Evolutionary conservation across 1,140 invertebrate species (phyloP).

Genomic region (Drosophila pachea): DNA sequence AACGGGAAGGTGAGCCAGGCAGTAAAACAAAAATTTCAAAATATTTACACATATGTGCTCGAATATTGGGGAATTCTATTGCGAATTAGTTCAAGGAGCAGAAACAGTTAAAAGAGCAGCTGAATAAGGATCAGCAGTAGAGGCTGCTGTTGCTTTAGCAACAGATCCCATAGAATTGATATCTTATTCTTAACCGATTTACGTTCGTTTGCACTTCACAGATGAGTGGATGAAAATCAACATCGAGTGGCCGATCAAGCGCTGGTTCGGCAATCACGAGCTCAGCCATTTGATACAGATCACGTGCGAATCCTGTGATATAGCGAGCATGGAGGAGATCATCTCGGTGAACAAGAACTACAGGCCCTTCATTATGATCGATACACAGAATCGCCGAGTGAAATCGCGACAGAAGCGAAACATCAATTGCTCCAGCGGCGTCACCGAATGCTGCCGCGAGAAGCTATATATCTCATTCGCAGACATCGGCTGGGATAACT

Average conservation of each 20-base stretch:
- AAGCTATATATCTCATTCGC: conserved; percentile 89
- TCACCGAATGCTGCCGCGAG: conserved; percentile 90
- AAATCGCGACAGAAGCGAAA: conserved; percentile 82
- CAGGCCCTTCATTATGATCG: conserved; percentile 87
- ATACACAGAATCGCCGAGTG: conserved; percentile 82
- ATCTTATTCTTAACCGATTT: neutral
- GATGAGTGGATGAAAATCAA: conserved; percentile 90
- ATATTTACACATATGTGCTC: neutral
- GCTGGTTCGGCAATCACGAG: conserved; percentile 85
- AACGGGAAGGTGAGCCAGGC: conserved; percentile 9
- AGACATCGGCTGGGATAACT: conserved; percentile 92
- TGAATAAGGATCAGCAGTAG: no score
- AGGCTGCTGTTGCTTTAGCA: no score
- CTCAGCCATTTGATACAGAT: conserved; percentile 85
- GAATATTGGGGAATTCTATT: neutral
- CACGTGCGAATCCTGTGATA: conserved; percentile 87
- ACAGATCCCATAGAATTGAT: neutral
- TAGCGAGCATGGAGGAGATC: conserved; percentile 73
- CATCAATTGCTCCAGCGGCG: conserved; percentile 84
- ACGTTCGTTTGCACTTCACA: conserved; percentile 63
- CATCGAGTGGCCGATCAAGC: conserved; percentile 84
- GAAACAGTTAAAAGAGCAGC: no score
- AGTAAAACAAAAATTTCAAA: neutral
- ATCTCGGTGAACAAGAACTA: conserved; percentile 82
- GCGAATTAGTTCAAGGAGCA: no score